These are phyloP conservation scores for Paraescarpia echinospica DNA, from an alignment of 1,140 invertebrate genomes.

Conservation along the genomic window DNA sequence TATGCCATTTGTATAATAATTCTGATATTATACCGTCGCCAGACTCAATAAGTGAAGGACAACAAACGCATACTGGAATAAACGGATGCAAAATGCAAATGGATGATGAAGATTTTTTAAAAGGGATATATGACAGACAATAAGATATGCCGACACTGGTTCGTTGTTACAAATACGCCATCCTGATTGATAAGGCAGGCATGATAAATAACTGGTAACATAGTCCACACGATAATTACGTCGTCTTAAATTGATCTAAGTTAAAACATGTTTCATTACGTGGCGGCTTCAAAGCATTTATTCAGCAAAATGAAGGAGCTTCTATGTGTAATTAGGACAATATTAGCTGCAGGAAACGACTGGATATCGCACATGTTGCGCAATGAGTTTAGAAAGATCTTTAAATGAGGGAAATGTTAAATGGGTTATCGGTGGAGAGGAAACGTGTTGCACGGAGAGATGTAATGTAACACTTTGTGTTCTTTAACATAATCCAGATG, in stretches of 20 bases:
- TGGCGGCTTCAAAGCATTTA: neutral
- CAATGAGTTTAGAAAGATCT: too few relatives aligned
- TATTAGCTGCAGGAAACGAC: neutral
- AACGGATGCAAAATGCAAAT: too few relatives aligned
- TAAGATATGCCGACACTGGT: neutral
- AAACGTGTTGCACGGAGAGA: too few relatives aligned
- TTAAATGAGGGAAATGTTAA: too few relatives aligned
- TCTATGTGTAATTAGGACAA: neutral
- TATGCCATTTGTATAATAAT: neutral
- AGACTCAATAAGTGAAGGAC: neutral
- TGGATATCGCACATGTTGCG: neutral
- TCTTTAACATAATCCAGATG: too few relatives aligned
- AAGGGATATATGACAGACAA: neutral
- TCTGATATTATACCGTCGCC: neutral
- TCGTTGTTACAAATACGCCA: neutral
- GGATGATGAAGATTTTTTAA: neutral
- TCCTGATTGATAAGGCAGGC: neutral
- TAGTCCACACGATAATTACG: neutral
- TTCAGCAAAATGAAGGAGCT: neutral
- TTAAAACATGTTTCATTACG: neutral
- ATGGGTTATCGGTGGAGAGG: too few relatives aligned
- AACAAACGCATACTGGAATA: neutral
- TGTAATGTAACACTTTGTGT: too few relatives aligned
- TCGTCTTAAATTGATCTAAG: neutral
- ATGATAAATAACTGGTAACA: neutral